A percentile compares a stretch with the other conserved stretches of the same genome.
Evolutionary conservation across 2,797 vertebrate genomes (phyloP).

Genomic region (Urocyon cinereoargenteus): DNA sequence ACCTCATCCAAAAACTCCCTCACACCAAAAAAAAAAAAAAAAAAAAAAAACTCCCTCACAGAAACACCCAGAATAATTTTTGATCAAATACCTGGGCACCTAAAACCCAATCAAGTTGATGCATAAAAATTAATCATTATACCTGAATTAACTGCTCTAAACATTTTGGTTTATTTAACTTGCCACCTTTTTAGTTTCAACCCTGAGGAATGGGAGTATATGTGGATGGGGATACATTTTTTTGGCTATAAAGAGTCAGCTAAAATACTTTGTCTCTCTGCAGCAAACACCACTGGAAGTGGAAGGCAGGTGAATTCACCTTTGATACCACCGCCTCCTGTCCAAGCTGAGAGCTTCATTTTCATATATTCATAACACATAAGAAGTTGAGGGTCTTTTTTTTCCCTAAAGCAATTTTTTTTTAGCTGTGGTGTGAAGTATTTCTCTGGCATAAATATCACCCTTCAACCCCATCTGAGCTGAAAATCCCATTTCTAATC

Average conservation of each 20-base stretch:
- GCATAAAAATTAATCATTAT: background rate
- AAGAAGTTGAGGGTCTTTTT: slow-evolving; percentile 38
- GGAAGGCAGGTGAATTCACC: background rate
- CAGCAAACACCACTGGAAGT: background rate
- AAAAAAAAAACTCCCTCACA: background rate
- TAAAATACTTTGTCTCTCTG: background rate
- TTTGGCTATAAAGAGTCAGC: background rate
- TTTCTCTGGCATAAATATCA: slow-evolving; percentile 78
- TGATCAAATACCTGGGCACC: background rate
- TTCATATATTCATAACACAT: slow-evolving; percentile 70
- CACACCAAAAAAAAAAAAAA: too few species aligned
- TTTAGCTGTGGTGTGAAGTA: slow-evolving; percentile 63
- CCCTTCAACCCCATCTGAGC: slow-evolving; percentile 68
- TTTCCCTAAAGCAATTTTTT: slow-evolving; percentile 75
- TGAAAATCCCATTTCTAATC: slow-evolving; percentile 83
- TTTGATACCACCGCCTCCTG: background rate
- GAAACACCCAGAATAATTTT: slow-evolving; percentile 8
- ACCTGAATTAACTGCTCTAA: background rate
- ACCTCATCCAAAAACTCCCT: background rate
- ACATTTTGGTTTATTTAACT: background rate
- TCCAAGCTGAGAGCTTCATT: slow-evolving; percentile 13
- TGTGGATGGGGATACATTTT: background rate
- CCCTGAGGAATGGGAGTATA: background rate
- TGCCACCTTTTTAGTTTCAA: background rate
- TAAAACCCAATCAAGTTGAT: background rate